Evolutionary conservation across 2,888 invertebrate genomes (phyloP).

Genomic region (Xylota sylvarum): DNA sequence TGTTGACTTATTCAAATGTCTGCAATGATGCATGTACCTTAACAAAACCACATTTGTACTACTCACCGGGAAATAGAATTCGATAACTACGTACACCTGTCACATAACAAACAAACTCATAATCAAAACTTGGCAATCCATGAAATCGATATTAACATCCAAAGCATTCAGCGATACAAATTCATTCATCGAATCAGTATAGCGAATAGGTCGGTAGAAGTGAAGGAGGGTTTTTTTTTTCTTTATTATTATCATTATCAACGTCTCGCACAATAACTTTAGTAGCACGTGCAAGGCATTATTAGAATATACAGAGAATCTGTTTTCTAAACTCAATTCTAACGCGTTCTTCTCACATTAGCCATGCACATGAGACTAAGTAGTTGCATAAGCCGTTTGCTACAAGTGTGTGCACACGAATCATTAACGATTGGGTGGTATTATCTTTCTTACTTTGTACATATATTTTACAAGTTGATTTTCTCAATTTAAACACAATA

Average conservation of each 20-base stretch:
- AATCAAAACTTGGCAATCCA: neutral
- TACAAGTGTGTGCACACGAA: slow-evolving; percentile 44
- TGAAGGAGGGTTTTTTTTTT: neutral
- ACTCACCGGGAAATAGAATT: neutral
- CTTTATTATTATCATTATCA: neutral
- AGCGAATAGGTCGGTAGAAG: neutral
- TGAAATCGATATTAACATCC: slow-evolving; percentile 24
- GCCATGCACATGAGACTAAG: slow-evolving; percentile 44
- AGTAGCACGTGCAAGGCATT: slow-evolving; percentile 30
- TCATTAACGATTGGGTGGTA: slow-evolving; percentile 12
- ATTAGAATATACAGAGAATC: neutral
- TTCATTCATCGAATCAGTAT: slow-evolving; percentile 54
- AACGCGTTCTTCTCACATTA: slow-evolving; percentile 34
- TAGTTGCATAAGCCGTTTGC: slow-evolving; percentile 44
- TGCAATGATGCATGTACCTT: neutral
- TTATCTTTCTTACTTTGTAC: neutral
- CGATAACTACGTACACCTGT: slow-evolving; percentile 1
- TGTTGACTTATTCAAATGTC: neutral
- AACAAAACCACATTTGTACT: neutral
- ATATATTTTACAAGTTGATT: neutral
- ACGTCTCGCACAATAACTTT: slow-evolving; percentile 9
- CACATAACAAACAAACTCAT: neutral
- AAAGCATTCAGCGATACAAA: slow-evolving; percentile 27
- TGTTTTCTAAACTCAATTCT: slow-evolving; percentile 6
- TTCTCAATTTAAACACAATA: slow-evolving; percentile 1